Base-by-base conservation (phyloP, 64 coral and sea anemone species). In the Montipora capricornis region DNA sequence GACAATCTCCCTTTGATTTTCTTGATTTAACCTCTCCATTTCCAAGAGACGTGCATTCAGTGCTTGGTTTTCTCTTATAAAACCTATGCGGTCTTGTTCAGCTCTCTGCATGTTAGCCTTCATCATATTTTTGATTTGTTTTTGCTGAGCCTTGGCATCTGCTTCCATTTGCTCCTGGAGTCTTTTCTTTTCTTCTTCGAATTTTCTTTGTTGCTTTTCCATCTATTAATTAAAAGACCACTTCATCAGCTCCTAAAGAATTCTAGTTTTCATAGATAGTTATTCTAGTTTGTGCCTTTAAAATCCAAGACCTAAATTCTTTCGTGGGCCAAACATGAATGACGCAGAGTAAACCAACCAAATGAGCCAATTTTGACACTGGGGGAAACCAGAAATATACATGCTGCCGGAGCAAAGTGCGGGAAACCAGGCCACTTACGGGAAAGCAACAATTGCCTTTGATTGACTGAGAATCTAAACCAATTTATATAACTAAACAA, bases 121-220 rank as follows among this genome's bases (percentile, higher is more conserved):
- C 22, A 94, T 10, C 93, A 94, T 90, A 70, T 94, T 94, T 49
- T 89, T 78, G 87, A 90, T 83, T 75, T 94, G 93, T 51, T 94
- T 44, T 46, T 68, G 80, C 68, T 90, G 87, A 84, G 76, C 51
- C 61, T 83, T 64, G 19, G 77, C 71, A 6, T 94, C 87, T 20
- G 50, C 87, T 76, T 89, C 79, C 47, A 94, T 89, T 67, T 84
- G 77, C 68, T 94, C 69, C 6, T 86, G 93, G 14, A 94, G 74
- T 73, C 79, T 88, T 13, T 19, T 60, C 13, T 20, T 69, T 74
- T 94, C 93, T 68, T 94, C 87, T 47, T 84, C 70, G 51, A 83
- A 87, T 44, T 77, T 94, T 60, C 37, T 69, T 60, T 74, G 15
- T 1, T 89, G 58, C 45, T 76, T 73, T 77, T 84, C 79, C 93